Evolutionary conservation across 2,113 vertebrate genomes (phyloP).

Genomic region (Craseonycteris thonglongyai): DNA sequence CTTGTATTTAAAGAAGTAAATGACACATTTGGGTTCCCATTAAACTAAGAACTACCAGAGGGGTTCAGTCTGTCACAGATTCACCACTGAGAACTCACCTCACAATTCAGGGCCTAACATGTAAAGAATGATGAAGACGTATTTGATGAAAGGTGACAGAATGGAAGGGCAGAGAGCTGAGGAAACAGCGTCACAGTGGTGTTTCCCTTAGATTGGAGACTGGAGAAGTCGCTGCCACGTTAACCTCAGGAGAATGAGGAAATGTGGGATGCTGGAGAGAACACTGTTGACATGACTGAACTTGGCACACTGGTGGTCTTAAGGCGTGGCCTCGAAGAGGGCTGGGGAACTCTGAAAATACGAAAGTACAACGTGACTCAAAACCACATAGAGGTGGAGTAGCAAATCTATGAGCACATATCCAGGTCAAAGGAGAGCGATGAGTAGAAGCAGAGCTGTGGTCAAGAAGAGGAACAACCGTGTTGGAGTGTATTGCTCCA

Average conservation of each 20-base stretch:
- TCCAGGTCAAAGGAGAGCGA: background rate
- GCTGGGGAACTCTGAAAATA: background rate
- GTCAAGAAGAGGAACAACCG: background rate
- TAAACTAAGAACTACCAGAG: background rate
- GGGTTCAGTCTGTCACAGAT: background rate
- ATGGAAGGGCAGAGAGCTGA: background rate
- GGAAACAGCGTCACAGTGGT: background rate
- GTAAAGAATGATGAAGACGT: background rate
- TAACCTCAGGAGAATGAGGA: background rate
- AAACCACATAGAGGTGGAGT: fast-evolving
- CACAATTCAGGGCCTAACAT: background rate
- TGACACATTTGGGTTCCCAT: background rate
- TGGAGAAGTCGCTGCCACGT: background rate
- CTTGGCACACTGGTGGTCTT: fast-evolving
- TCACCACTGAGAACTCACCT: background rate
- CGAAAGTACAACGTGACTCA: no score
- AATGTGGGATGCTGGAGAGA: background rate
- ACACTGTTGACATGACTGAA: background rate
- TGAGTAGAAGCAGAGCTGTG: background rate
- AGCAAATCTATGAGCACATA: no score
- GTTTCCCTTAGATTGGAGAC: background rate
- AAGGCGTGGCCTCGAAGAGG: fast-evolving
- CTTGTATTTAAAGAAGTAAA: background rate
- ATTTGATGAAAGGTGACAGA: background rate
- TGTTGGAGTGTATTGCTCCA: background rate